Evolutionary conservation across 2,797 vertebrate genomes (phyloP).

Genomic region (Chromobotia macracanthus): DNA sequence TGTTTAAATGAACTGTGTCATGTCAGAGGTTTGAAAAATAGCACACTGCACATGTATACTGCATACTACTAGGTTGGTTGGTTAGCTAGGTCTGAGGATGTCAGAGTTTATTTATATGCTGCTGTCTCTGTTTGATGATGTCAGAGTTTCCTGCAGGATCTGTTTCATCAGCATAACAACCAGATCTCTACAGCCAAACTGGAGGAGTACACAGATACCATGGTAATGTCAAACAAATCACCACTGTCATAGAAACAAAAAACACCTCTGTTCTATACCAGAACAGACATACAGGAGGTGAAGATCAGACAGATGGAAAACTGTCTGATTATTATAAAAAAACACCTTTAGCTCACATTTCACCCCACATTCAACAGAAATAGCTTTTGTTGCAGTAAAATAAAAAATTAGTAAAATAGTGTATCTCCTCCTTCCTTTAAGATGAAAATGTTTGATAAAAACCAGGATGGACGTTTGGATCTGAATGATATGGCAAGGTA

Average conservation of each 20-base stretch:
- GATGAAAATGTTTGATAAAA: slow-evolving; percentile 94
- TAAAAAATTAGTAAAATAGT: background rate
- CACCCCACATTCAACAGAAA: too few species aligned
- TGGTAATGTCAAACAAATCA: slow-evolving; percentile 75
- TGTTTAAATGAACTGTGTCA: background rate
- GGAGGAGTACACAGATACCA: slow-evolving; percentile 83
- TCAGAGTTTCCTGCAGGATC: slow-evolving; percentile 88
- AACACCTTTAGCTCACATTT: too few species aligned
- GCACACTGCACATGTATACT: too few species aligned
- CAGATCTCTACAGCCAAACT: slow-evolving; percentile 78
- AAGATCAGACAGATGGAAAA: too few species aligned
- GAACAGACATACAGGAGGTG: background rate
- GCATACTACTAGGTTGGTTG: too few species aligned
- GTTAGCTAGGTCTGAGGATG: too few species aligned
- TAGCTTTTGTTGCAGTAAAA: background rate
- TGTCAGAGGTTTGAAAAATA: too few species aligned
- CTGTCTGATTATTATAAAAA: too few species aligned
- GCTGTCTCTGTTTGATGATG: slow-evolving; percentile 17
- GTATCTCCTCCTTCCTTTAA: slow-evolving; percentile 63
- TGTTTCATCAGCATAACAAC: slow-evolving; percentile 85
- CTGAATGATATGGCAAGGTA: slow-evolving; percentile 92
- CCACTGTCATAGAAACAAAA: background rate
- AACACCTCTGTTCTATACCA: background rate
- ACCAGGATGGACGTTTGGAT: slow-evolving; percentile 87
- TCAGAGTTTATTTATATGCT: background rate